Evolutionary conservation across 1,140 invertebrate species (phyloP), one percentile per base, ranked within the genome.

Genomic region (Centruroides vittatus): DNA sequence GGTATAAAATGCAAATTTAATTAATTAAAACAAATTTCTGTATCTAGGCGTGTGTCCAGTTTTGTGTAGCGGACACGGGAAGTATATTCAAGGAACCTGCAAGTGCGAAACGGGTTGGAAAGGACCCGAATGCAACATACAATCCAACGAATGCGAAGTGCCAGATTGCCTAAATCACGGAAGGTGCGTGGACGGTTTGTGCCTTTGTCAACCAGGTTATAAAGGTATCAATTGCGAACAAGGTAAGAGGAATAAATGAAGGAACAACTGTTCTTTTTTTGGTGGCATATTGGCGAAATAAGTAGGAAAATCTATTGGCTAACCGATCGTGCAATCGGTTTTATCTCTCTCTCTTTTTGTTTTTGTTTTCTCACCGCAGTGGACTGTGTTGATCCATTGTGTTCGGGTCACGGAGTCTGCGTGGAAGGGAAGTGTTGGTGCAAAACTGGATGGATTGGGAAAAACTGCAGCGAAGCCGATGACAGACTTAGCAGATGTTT

Each of bases 41-140:
- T 53, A 3, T 77, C 35, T 70, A 89, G 86, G 85, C 76, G 88
- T 93, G 9, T 99, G 95, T 72, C 95, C 95, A 11, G 88, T 94
- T 5, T 78, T 98, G 4, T 98, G 95, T 75, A 93, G 86, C 67
- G 91, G 93, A 72, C 83, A 92, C 62, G 96, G 95, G 13, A 88
- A 97, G 71, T 98, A 98, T 74, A 85, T 91, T 57, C 93, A 95
- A 68, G 95, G 95, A 51, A 85, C 89, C 72, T 98, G 94, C 73
- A 84, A 90, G 67, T 99, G 96, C 71, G 93, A 95, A 75, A 88
- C 90, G 2, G 94, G 94, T 12, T 98, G 89, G 88, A 97, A 96
- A 75, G 95, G 95, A 55, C 87, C 88, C 73, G 92, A 79, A 63
- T 99, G 96, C 74, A 89, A 87, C 23, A 73, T 96, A 54, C 79